phyloP scores from a whole-genome alignment of 2,888 invertebrate species.

The Volucella zonaria region DNA sequence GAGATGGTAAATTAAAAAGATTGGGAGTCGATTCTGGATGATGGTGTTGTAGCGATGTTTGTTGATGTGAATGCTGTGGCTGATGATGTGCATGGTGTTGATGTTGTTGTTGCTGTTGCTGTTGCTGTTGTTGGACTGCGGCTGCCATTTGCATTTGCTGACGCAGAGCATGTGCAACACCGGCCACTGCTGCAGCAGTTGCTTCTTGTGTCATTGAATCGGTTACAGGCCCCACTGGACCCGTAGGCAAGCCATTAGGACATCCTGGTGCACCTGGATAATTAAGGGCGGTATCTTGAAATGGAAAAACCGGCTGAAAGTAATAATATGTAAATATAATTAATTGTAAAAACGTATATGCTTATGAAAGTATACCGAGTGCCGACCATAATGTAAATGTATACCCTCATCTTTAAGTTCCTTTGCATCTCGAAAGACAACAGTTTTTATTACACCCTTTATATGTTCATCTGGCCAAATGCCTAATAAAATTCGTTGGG shows the following conservation, averaged over 20 bases:
- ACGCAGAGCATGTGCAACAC: conserved; percentile 92
- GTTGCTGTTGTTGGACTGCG: conserved; percentile 83
- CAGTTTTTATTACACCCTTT: conserved; percentile 94
- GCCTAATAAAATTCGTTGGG: conserved; percentile 94
- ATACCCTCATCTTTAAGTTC: conserved; percentile 88
- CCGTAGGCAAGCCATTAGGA: conserved; percentile 84
- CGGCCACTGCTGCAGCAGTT: conserved; percentile 93
- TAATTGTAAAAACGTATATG: conserved; percentile 1
- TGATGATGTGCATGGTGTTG: conserved; percentile 66
- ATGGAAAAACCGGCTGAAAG: conserved; percentile 83
- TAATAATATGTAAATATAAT: conserved; percentile 34
- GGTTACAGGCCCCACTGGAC: conserved; percentile 83
- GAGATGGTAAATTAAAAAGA: conserved; percentile 81
- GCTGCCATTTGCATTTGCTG: conserved; percentile 91
- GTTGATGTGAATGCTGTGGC: conserved; percentile 71
- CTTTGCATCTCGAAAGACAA: conserved; percentile 94
- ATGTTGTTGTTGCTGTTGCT: conserved; percentile 76
- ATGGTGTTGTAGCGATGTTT: conserved; percentile 59
- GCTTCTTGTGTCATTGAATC: conserved; percentile 86
- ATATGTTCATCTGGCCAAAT: conserved; percentile 98
- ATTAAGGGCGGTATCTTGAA: conserved; percentile 86
- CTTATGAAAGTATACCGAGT: conserved; percentile 84
- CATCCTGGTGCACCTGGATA: conserved; percentile 84
- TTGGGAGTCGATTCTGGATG: conserved; percentile 83
- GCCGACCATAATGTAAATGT: conserved; percentile 85